Evolutionary conservation across 2,113 vertebrate genomes (phyloP), one percentile per base, ranked within the genome.

Genomic region (Rhynchomys soricoides): DNA sequence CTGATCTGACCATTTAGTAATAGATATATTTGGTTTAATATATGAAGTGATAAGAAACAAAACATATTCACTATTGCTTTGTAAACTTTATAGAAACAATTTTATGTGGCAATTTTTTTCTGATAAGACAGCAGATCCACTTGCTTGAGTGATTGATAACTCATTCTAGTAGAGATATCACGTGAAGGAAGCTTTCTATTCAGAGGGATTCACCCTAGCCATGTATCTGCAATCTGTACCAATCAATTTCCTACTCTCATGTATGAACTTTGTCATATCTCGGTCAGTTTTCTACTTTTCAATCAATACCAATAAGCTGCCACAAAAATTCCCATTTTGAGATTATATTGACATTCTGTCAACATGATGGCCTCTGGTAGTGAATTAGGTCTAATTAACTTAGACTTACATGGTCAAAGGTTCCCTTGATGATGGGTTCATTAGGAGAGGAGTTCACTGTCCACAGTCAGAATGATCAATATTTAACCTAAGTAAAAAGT

Each of bases 321-420:
- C 43, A 57, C 22, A 45, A n/a, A 45, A 24, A 43, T 34, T 45
- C 45, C 9, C 12, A 40, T 59, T 7, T 82, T 3, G 85, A 87
- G 52, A 55, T 40, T 77, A 16, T 64, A 55, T 57, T 93, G 52
- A 78, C 22, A 73, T 96, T 91, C 73, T 83, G 52, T 24, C 83
- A 86, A 92, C 40, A 6, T 43, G 4, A 1, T 45, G 1, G 45
- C 79, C 16, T 62, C 34, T 11, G 1, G 77, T 75, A 59, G 26
- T 86, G 29, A n/a, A 34, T 90, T 77, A 77, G 15, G 5, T n/a
- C n/a, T 64, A 57, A 88, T 81, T 45, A 70, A 77, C n/a, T 45
- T 73, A 66, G 68, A 48, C 75, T 52, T 86, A 1, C 40, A 40
- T 31, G 12, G 64, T 77, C 68, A 74, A 82, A 87, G 11, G 0